These are phyloP conservation scores for Acrocephalus kingi DNA, from an alignment of 2,113 vertebrate genomes.

Conservation along the genomic window DNA sequence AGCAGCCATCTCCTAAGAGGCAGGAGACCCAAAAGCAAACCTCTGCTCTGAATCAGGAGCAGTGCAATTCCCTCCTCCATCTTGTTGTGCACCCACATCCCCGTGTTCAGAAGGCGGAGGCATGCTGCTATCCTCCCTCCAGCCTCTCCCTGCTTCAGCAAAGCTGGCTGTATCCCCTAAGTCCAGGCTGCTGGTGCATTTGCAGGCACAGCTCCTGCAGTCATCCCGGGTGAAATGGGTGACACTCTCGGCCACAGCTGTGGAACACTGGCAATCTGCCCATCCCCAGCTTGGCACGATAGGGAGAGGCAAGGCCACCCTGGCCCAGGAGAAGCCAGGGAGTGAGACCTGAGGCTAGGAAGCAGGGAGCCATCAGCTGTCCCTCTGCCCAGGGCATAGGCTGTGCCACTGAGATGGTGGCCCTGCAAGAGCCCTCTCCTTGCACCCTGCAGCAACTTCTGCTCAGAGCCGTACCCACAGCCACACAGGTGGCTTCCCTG, in stretches of 20 bases:
- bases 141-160: background rate
- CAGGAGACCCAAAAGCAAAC: background rate
- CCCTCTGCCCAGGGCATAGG: background rate
- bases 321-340: background rate
- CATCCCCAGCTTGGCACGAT: rapidly evolving
- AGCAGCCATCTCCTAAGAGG: background rate
- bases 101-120: too few species aligned
- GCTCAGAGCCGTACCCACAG: rapidly evolving
- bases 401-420: background rate
- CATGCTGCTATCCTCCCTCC: rapidly evolving
- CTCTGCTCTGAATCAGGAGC: background rate
- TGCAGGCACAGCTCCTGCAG: background rate
- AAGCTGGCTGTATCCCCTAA: rapidly evolving
- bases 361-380: rapidly evolving
- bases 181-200: rapidly evolving
- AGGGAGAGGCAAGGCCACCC: background rate
- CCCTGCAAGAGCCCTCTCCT: background rate
- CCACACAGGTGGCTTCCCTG: rapidly evolving
- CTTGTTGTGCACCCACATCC: background rate
- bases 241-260: background rate
- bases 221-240: rapidly evolving
- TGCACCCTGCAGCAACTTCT: rapidly evolving
- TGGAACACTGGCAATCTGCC: background rate
- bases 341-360: background rate
- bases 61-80: rapidly evolving